Evolutionary conservation across 1,140 invertebrate genomes (phyloP), one percentile per base, ranked within the genome.

Genomic region (Drosophila kikkawai): DNA sequence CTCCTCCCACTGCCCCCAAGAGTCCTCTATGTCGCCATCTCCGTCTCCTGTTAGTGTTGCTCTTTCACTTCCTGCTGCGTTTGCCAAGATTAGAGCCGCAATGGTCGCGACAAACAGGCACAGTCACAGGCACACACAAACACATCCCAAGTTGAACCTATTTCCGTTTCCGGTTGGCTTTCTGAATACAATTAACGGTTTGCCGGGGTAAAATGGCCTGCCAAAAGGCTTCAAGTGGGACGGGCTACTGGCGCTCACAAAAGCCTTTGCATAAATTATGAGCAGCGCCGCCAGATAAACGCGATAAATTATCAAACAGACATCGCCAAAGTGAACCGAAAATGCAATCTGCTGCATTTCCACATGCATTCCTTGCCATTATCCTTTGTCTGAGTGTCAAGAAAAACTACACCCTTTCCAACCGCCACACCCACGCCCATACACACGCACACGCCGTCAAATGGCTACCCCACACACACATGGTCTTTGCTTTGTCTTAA

Each of bases 261-360:
- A 83, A 79, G 85, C 79, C 65, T 70, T 81, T 88, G 85, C 85
- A 84, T 88, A 88, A 88, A 84, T 88, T 88, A 88, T 85, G 66
- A 75, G 64, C 78, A 73, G 70, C 59, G 51, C 56, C 66, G 41
- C 74, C 85, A 88, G 85, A 90, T 88, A 90, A 84, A 50, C 74
- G 85, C 85, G 81, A 88, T 88, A 88, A 88, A 88, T 88, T 88
- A 90, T 88, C 85, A 68, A 58, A 69, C 60, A 73, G 65, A 59
- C 69, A 51, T 51, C 67, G 69, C 69, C 67, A n/a, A 71, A 71
- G 69, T 37, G 53, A 41, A 50, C 59, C 32, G 60, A 69, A 67
- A 81, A 67, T 82, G 85, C 85, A 88, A 84, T 81, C 64, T 80
- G 60, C 77, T 88, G 80, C 84, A 78, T 56, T 77, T 66, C 51